These are phyloP conservation scores for Cepphus grylle DNA, from an alignment of 2,113 vertebrate genomes.

Conservation along the genomic window DNA sequence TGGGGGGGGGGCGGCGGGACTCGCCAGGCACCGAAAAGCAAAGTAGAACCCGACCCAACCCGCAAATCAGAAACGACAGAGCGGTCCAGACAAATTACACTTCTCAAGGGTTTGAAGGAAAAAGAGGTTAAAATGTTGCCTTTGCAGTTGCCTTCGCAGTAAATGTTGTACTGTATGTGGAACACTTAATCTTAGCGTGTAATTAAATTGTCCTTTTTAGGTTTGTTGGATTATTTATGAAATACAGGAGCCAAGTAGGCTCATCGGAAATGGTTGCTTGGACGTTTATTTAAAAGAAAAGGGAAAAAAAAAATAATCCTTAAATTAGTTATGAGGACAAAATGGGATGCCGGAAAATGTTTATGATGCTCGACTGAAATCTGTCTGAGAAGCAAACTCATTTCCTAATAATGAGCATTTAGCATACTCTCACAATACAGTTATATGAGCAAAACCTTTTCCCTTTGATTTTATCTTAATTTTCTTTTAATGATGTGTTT, in stretches of 20 bases:
- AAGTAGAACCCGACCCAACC: not conserved
- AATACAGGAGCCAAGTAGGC: slow-evolving; percentile 30
- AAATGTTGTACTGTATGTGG: slow-evolving; percentile 68
- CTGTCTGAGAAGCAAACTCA: slow-evolving; percentile 51
- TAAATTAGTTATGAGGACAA: slow-evolving; percentile 57
- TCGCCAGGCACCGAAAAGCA: not conserved
- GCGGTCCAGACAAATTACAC: slow-evolving; percentile 1
- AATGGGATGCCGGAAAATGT: slow-evolving; percentile 53
- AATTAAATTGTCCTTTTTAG: slow-evolving; percentile 64
- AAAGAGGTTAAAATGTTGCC: slow-evolving; percentile 69
- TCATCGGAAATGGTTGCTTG: slow-evolving; percentile 55
- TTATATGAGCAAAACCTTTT: slow-evolving; percentile 30
- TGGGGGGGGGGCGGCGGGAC: not conserved
- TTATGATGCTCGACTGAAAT: slow-evolving; percentile 46
- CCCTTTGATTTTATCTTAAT: slow-evolving; percentile 29
- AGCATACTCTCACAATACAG: slow-evolving; percentile 29
- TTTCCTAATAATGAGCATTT: slow-evolving; percentile 55
- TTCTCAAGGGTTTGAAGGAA: slow-evolving; percentile 59
- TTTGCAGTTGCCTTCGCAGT: slow-evolving; percentile 81
- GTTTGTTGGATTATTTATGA: slow-evolving; percentile 62
- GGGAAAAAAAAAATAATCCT: slow-evolving; percentile 27
- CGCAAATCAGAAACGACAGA: not conserved
- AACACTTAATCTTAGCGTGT: slow-evolving; percentile 64
- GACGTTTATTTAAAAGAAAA: slow-evolving; percentile 39
- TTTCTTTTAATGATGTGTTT: slow-evolving; percentile 45